Base-by-base conservation (phyloP, 2,113 vertebrate species). In the Poecilia latipinna region DNA sequence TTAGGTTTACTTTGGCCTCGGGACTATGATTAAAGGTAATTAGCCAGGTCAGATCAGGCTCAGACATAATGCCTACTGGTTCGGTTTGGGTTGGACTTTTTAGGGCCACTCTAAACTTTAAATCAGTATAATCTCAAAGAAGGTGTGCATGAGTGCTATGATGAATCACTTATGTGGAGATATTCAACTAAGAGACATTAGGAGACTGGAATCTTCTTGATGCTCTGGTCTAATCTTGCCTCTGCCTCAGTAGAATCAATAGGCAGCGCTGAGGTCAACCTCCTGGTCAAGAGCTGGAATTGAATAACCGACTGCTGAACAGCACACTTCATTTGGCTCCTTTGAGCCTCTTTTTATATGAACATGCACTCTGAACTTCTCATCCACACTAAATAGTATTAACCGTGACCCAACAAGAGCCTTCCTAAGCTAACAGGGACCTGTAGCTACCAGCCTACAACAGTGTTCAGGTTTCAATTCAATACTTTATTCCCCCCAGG, bases 221-320 rank as follows among this genome's bases (percentile, higher is more conserved):
- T 7, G 7, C 44, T 63, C 22, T 51, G 63, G 72, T 69, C 42
- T 72, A 62, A 88, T 82, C 68, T 68, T 39, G 62, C 77, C 42
- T 31, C 65, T 73, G 77, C 65, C 68, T 86, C 79, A 65, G 87
- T 54, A 75, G 88, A 90, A 68, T 84, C 83, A 79, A 80, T 67
- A 76, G 76, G 71, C 84, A 89, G 86, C 82, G 74, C 83, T 26
- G 71, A 65, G 89, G 90, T 92, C 92, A 92, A 90, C 87, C 61
- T 78, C 44, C 69, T 78, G 78, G 12, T 64, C 79, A 78, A 73
- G 73, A 86, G 51, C 24, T 85, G 80, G 82, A 86, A 92, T 88
- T 93, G 82, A 91, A 93, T 88, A 92, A 93, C 78, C 87, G 91
- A 93, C 72, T 72, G 68, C 66, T 73, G 78, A 75, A 66, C 67